Conservation (phyloP, 2,113 vertebrate species). For the Paradisaea rubra region DNA sequence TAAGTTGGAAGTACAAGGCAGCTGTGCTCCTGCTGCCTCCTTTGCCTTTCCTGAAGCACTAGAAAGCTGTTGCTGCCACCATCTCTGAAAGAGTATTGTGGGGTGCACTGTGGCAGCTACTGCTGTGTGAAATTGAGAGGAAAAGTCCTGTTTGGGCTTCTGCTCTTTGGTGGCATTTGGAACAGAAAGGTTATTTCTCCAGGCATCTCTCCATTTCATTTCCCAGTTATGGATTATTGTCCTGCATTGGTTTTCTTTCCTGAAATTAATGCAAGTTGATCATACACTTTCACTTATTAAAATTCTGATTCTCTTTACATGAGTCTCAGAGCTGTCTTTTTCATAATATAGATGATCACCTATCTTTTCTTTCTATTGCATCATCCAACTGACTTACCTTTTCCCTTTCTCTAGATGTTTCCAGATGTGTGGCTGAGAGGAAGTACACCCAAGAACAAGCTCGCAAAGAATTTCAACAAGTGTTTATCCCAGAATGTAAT, state of each 20-base stretch:
- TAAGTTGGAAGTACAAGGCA: not conserved
- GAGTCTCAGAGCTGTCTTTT: not conserved
- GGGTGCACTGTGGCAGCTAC: not conserved
- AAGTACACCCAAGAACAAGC: slow-evolving; percentile 97
- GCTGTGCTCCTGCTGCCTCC: not conserved
- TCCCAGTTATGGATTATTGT: not conserved
- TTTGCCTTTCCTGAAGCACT: not conserved
- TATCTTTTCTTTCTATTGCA: not conserved
- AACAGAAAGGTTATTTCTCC: not conserved
- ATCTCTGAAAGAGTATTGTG: not conserved
- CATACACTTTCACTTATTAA: not conserved
- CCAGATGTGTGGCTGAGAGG: slow-evolving; percentile 95
- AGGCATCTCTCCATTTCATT: not conserved
- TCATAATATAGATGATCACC: not conserved
- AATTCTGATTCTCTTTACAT: not conserved
- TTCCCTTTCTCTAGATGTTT: slow-evolving; percentile 78
- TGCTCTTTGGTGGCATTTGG: not conserved
- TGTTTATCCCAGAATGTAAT: slow-evolving; percentile 94
- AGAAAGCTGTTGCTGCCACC: not conserved
- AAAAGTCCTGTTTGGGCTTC: not conserved
- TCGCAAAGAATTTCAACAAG: slow-evolving; percentile 91
- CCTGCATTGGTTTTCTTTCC: not conserved
- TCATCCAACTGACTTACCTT: not conserved
- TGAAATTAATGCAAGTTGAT: not conserved
- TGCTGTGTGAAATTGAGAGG: not conserved